phyloP scores from a whole-genome alignment of 2,797 vertebrate genomes.

The Anas georgica region DNA sequence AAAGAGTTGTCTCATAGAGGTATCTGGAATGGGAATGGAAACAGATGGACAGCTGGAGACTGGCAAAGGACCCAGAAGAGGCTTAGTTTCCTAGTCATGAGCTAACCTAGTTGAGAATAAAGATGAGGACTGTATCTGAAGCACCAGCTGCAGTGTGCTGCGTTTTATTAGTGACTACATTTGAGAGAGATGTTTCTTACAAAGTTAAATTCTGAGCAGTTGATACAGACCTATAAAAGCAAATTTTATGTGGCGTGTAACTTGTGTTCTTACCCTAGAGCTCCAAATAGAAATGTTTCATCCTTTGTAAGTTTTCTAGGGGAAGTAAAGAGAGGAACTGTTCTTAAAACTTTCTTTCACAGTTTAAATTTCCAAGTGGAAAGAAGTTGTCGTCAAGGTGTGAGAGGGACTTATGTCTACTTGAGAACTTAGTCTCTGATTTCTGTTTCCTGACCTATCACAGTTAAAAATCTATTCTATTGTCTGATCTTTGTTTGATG shows the following conservation, averaged over 20 bases:
- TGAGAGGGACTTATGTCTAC: not conserved
- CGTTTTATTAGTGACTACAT: not conserved
- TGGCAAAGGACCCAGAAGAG: not conserved
- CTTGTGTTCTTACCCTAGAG: not conserved
- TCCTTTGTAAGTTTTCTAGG: not conserved
- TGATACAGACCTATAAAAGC: not conserved
- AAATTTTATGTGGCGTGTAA: not conserved
- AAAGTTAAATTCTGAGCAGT: not conserved
- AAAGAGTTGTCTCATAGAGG: not conserved
- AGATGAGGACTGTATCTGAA: not conserved
- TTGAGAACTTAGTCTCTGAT: not conserved
- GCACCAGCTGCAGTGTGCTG: not conserved
- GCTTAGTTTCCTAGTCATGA: not conserved
- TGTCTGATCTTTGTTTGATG: not conserved
- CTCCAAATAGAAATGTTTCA: not conserved
- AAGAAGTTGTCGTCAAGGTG: not conserved
- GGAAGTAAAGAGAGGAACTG: not conserved
- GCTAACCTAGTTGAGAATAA: not conserved
- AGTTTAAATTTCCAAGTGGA: not conserved
- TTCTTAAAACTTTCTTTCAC: not conserved
- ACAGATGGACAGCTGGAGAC: not conserved
- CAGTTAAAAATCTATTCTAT: not conserved
- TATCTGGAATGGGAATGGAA: not conserved
- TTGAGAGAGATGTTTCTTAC: not conserved
- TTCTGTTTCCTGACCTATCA: not conserved